Evolutionary conservation across 2,113 vertebrate species (phyloP), one percentile per base, ranked within the genome.

Genomic region (Caracal caracal): DNA sequence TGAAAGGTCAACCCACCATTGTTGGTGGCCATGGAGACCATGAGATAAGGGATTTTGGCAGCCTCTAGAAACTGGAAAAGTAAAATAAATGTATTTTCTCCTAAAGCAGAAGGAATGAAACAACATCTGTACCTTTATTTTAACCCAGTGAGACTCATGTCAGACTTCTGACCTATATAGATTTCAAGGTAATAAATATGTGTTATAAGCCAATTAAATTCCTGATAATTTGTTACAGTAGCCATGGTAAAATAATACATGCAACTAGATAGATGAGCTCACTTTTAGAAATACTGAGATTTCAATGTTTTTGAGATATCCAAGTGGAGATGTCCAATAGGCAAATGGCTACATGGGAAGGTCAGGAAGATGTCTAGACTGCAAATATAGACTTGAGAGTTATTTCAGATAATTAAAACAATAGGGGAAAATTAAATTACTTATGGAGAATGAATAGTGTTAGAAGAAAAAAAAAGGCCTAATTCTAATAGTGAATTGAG

Each of bases 241-340:
- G 56, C 7, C 73, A 93, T 63, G 75, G 47, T 37, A 80, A 76
- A 80, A 33, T 79, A 53, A 88, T 4, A 88, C 33, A 59, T 65
- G n/a, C 17, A 84, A 40, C 11, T 43, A 71, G 30, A 61, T 51
- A 81, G 53, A 56, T 78, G n/a, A 83, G 5, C 8, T 65, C 7
- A 65, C 63, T 88, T 88, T 94, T 56, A 91, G 65, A 90, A 93
- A 81, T 81, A 86, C 0, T 81, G 56, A 81, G n/a, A 61, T 80
- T 95, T 56, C 37, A 49, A 43, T 84, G 65, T 11, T 88, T 94
- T 94, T 76, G 40, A 85, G 15, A 53, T 56, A 94, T 49, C 10
- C 6, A 87, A 40, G 47, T 68, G 26, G 56, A 93, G 37, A 85
- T 63, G 22, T 47, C n/a, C 16, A 66, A 16, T 56, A 66, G 7